Base-by-base conservation (phyloP, 2,113 vertebrate species). In the Onychostruthus taczanowskii region DNA sequence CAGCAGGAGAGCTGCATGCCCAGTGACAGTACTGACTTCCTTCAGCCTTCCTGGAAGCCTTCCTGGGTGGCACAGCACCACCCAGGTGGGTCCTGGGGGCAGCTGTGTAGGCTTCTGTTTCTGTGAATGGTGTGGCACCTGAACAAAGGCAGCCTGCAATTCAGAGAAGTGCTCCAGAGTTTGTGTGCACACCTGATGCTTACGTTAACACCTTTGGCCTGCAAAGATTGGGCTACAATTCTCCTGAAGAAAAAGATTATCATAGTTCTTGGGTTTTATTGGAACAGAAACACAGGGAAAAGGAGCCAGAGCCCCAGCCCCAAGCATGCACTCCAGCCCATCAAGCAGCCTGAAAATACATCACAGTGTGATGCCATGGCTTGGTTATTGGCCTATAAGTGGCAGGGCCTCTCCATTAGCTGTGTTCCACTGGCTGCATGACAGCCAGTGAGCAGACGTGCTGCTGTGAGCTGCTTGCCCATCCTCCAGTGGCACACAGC, bases 101-200 rank as follows among this genome's bases (percentile, higher is more conserved):
- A 58, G 61, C 67, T 76, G 6, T 27, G 10, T 2, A 16, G 44
- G 49, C 41, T 89, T 7, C 17, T 0, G 0, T 35, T 49, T 22
- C 27, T 6, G 1, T 28, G 52, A 53, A n/a, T 2, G 3, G 20
- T 2, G 1, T 23, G 47, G 61, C 43, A 43, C 16, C 8, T 5
- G 23, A 46, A 33, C 27, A 72, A 52, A 87, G 73, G 49, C 27
- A 66, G 58, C 31, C 46, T 77, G 64, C 63, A 56, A 2, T 55
- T 86, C 59, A 47, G 75, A 68, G 13, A 46, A 74, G 28, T 2
- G 3, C 39, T 81, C 16, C 56, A 53, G 87, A 52, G 22, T 46
- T 30, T 70, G 43, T 41, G 59, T 53, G 83, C 82, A 43, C 39
- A 53, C 59, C 79, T 53, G 50, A 88, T 83, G 33, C 31, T 76